A percentile compares a stretch with the other conserved stretches of the same genome.
Evolutionary conservation across 2,797 vertebrate species (phyloP).

Genomic region (Petrocephalus sullivani): DNA sequence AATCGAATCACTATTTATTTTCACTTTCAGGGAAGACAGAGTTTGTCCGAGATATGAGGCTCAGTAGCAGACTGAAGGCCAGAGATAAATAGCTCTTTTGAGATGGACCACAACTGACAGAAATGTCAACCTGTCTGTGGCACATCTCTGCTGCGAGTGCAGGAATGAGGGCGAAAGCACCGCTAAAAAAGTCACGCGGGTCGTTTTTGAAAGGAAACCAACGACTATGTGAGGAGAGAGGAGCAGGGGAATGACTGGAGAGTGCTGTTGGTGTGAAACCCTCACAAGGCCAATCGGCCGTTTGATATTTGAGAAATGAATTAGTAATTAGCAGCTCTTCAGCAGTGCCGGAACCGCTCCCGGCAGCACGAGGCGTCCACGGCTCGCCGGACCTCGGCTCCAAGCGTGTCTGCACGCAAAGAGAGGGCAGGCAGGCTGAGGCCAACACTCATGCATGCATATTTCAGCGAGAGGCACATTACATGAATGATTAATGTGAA

Average conservation of each 20-base stretch:
- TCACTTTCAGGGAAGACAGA: background rate
- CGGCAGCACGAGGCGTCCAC: background rate
- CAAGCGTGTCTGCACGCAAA: conserved; percentile 16
- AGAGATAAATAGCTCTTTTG: background rate
- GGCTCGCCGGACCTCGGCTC: conserved; percentile 14
- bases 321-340: background rate
- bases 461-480: conserved; percentile 34
- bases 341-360: background rate
- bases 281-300: too few species aligned
- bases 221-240: background rate
- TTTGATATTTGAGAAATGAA: background rate
- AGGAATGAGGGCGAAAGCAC: background rate
- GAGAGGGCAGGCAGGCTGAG: background rate
- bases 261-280: background rate
- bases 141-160: background rate
- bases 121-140: conserved; percentile 1
- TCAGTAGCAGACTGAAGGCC: conserved; percentile 6
- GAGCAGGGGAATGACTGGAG: background rate
- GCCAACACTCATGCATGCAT: conserved; percentile 32
- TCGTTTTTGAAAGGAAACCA: background rate
- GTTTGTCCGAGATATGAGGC: conserved; percentile 20
- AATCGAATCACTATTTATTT: conserved; percentile 21
- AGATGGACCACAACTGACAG: background rate
- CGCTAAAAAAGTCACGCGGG: background rate
- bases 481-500: conserved; percentile 37